A percentile compares a stretch with the other conserved stretches of the same genome.
These are phyloP conservation scores for Eurosta solidaginis DNA, from an alignment of 1,140 invertebrate genomes.

Conservation along the genomic window DNA sequence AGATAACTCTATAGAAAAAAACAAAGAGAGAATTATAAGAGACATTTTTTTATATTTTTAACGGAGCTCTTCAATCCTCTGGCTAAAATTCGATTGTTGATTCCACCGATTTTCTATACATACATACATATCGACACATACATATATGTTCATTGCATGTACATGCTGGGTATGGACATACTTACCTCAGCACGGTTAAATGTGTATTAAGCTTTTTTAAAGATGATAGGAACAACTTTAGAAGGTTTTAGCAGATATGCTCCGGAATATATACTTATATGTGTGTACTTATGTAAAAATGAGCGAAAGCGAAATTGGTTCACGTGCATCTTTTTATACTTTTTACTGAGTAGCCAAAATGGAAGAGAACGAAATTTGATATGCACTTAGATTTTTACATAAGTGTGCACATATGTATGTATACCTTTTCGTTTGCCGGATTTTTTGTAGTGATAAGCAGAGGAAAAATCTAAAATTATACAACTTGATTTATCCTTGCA, in stretches of 20 bases:
- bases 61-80: no score
- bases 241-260: background rate
- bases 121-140: no score
- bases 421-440: background rate
- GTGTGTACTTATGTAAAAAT: background rate
- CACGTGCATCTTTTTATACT: background rate
- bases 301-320: constrained; percentile 1
- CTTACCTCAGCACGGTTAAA: background rate
- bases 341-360: background rate
- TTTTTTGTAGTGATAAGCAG: background rate
- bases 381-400: no score
- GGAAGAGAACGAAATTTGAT: constrained; percentile 1
- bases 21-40: no score
- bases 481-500: no score
- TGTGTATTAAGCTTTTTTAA: background rate
- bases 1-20: no score
- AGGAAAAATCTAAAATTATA: no score
- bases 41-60: no score
- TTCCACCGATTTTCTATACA: no score
- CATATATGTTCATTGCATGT: background rate
- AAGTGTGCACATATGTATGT: background rate
- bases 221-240: background rate
- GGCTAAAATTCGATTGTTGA: no score
- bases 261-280: background rate
- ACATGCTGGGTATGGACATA: background rate